phyloP scores from a whole-genome alignment of 2,113 vertebrate species.

The Hippocampus zosterae region DNA sequence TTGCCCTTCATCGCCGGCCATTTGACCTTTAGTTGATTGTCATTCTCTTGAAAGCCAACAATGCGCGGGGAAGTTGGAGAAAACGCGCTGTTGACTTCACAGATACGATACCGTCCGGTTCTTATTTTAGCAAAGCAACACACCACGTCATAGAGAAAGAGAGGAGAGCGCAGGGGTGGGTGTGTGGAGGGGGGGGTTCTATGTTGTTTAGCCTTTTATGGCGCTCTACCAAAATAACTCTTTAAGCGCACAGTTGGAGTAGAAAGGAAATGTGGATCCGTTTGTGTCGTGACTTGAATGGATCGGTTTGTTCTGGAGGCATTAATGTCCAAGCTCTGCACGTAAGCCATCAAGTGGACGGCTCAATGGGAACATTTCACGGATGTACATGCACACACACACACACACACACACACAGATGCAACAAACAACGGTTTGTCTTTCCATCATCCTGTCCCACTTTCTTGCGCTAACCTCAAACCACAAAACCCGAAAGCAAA shows the following conservation, averaged over 20 bases:
- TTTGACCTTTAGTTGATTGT: conserved; percentile 59
- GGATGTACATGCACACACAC: background rate
- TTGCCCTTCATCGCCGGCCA: conserved; percentile 42
- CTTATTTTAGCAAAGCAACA: conserved; percentile 52
- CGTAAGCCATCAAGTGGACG: background rate
- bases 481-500: conserved; percentile 41
- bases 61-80: conserved; percentile 34
- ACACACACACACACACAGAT: background rate
- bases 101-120: conserved; percentile 33
- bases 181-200: background rate
- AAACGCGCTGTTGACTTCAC: conserved; percentile 36
- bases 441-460: conserved; percentile 22
- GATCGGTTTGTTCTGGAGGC: background rate
- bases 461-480: conserved; percentile 29
- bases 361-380: background rate
- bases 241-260: conserved; percentile 36
- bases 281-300: conserved; percentile 49
- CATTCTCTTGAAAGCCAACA: conserved; percentile 19
- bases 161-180: background rate
- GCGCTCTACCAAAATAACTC: conserved; percentile 23
- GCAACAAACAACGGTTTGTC: conserved; percentile 24
- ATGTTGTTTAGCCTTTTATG: conserved; percentile 31
- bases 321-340: background rate
- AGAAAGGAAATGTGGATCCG: conserved; percentile 34
- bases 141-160: conserved; percentile 33